phyloP scores from a whole-genome alignment of 1,140 invertebrate genomes.

The Drosophila novamexicana region DNA sequence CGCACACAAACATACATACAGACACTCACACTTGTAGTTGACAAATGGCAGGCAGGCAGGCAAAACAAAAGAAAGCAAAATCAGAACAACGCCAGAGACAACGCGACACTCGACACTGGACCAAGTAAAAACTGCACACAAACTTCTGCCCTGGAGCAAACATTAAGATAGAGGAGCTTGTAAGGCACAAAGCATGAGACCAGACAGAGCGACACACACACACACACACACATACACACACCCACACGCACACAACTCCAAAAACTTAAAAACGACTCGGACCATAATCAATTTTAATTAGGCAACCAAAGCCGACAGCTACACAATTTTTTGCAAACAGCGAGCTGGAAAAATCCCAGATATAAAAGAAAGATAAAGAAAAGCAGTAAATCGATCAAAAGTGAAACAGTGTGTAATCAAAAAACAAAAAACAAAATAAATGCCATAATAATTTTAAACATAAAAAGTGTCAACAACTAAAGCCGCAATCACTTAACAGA shows the following conservation, averaged over 20 bases:
- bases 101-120: slow-evolving; percentile 41
- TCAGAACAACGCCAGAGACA: slow-evolving; percentile 42
- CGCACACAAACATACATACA: slow-evolving; percentile 2
- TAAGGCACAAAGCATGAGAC: slow-evolving; percentile 1
- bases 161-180: not conserved
- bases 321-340: slow-evolving; percentile 55
- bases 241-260: not conserved
- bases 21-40: slow-evolving; percentile 27
- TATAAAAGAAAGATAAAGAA: slow-evolving; percentile 8
- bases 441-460: slow-evolving; percentile 27
- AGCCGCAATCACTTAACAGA: slow-evolving; percentile 1
- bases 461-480: slow-evolving; percentile 31
- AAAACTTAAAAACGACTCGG: not conserved
- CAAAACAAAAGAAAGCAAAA: slow-evolving; percentile 45
- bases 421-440: slow-evolving; percentile 8
- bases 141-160: slow-evolving; percentile 4
- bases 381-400: slow-evolving; percentile 43
- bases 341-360: slow-evolving; percentile 5
- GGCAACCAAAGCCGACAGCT: slow-evolving; percentile 8
- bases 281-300: slow-evolving; percentile 33
- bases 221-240: not conserved
- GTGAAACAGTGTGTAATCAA: slow-evolving; percentile 62
- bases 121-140: slow-evolving; percentile 28
- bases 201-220: not conserved
- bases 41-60: slow-evolving; percentile 36